Conservation (phyloP, 2,888 invertebrate genomes). For the Trachelus troglodyta region DNA sequence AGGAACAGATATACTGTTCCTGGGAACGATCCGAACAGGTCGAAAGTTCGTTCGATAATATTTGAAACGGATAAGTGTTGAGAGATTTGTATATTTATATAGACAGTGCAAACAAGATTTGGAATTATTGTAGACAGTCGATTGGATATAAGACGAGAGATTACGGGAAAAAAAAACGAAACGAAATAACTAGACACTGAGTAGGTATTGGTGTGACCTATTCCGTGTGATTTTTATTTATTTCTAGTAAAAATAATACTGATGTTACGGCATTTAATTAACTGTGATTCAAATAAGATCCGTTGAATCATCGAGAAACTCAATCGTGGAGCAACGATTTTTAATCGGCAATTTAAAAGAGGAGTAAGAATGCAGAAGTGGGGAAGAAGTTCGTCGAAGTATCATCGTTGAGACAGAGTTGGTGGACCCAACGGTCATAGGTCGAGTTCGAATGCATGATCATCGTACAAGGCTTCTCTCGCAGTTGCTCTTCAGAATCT, state of each 20-base stretch:
- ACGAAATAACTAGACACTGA: not conserved
- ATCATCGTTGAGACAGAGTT: not conserved
- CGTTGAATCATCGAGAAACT: not conserved
- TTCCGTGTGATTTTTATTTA: not conserved
- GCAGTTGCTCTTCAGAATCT: slow-evolving; percentile 17
- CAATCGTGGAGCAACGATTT: not conserved
- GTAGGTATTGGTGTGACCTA: not conserved
- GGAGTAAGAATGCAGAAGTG: not conserved
- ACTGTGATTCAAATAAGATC: not conserved
- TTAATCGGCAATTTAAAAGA: not conserved
- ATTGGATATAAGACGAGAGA: not conserved
- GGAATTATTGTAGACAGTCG: not conserved
- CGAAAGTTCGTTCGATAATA: not conserved
- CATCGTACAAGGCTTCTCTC: slow-evolving; percentile 11
- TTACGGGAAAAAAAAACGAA: not conserved
- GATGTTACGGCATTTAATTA: not conserved
- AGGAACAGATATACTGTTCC: not conserved
- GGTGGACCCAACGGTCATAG: slow-evolving; percentile 10
- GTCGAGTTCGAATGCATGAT: slow-evolving; percentile 19
- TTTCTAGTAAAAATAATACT: not conserved
- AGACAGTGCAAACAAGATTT: not conserved
- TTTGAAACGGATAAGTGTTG: not conserved
- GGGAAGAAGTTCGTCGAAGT: not conserved
- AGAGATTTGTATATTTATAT: not conserved
- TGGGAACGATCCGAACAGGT: not conserved